Base-by-base conservation (phyloP, 92 coral and sea anemone genomes). In the Porites evermanni region DNA sequence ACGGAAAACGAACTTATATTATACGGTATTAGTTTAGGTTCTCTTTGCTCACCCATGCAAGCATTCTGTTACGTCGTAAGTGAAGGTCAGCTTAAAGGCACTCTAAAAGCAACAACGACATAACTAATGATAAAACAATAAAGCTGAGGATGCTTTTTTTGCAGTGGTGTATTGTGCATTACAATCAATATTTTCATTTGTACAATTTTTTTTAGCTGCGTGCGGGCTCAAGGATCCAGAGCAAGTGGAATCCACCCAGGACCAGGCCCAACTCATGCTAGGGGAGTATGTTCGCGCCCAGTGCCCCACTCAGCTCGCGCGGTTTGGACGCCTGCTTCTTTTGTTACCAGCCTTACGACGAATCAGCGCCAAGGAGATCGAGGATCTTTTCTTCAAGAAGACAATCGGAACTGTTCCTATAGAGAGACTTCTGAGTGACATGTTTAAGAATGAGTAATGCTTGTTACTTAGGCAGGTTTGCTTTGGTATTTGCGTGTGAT, bases 321-420 rank as follows among this genome's bases (percentile, higher is more conserved):
- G 99, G 79, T 97, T 97, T 65, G 99, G 99, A 11, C 93, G 96
- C 60, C 94, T 97, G 6, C 88, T 97, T 7, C 95, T 97, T 6
- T 88, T 92, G 73, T 88, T 92, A 82, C 98, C 94, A 9, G 91
- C 93, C 12, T 85, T 93, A 63, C 92, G 98, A 47, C 89, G 99
- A 80, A 93, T 95, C 81, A 94, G 96, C 67, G 95, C 98, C 54
- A 82, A 86, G 58, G 94, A 91, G 1, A 89, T 97, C 19, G 98
- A 97, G 80, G 97, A 97, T 60, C 77, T 97, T 26, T 97, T 97
- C 88, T 97, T 97, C 79, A 91, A 95, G 79, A 94, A 95, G 84
- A 95, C 96, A 12, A 95, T 97, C 19, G 97, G 97, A 63, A 90
- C 97, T 61, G 99, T 97, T 14, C 99, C 99, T 53, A 94, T 97